Evolutionary conservation across 2,797 vertebrate genomes (phyloP).

Genomic region (Eospalax fontanierii): DNA sequence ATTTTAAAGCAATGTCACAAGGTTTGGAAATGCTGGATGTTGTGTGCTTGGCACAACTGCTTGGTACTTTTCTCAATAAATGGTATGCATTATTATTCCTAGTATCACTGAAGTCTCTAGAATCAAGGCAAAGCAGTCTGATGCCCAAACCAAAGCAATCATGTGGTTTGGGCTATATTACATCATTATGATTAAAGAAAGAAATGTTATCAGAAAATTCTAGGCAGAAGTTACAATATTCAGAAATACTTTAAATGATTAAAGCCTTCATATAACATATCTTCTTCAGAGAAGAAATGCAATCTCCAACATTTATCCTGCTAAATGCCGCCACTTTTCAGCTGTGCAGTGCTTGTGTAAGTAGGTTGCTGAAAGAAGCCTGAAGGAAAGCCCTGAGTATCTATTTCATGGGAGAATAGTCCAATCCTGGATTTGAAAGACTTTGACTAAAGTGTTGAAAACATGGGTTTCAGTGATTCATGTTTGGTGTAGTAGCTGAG

Average conservation of each 20-base stretch:
- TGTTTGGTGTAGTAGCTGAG: constrained; percentile 48
- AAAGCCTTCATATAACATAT: not conserved
- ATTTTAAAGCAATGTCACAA: not conserved
- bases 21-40: not conserved
- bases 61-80: constrained; percentile 22
- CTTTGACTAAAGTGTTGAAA: constrained; percentile 63
- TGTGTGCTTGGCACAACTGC: not conserved
- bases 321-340: constrained; percentile 16
- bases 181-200: constrained; percentile 61
- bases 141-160: constrained; percentile 43
- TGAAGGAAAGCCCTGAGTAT: constrained; percentile 16
- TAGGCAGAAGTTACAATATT: constrained; percentile 49
- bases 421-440: not conserved
- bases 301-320: not conserved
- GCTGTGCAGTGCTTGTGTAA: constrained; percentile 39
- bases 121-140: constrained; percentile 38
- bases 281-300: constrained; percentile 47
- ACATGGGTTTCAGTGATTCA: constrained; percentile 57
- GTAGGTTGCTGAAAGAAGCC: constrained; percentile 52
- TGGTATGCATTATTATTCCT: not conserved
- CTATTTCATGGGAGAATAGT: constrained; percentile 42
- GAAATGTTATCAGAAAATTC: constrained; percentile 45
- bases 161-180: constrained; percentile 56
- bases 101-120: constrained; percentile 61
- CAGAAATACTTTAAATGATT: constrained; percentile 54